phyloP scores from a whole-genome alignment of 2,888 invertebrate species.

The Carabus problematicus region DNA sequence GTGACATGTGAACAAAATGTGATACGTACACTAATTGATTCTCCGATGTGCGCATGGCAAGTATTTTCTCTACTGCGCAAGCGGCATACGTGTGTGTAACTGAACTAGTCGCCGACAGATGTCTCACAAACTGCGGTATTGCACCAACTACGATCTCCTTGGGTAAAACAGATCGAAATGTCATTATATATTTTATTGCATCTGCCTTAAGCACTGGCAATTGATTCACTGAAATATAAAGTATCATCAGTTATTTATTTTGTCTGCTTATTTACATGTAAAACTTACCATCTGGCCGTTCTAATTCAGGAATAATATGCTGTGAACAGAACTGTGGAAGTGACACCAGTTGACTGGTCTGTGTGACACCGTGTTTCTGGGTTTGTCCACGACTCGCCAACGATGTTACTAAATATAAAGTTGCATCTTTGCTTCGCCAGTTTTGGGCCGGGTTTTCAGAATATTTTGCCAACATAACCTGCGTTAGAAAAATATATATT shows the following conservation, averaged over 20 bases:
- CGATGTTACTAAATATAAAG: constrained; percentile 94
- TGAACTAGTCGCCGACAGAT: constrained; percentile 76
- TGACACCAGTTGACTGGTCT: constrained; percentile 88
- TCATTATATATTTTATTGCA: constrained; percentile 95
- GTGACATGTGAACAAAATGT: no score
- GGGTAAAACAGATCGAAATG: constrained; percentile 90
- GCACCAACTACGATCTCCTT: constrained; percentile 76
- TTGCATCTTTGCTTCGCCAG: constrained; percentile 96
- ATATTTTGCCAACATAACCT: constrained; percentile 82
- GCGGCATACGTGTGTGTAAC: constrained; percentile 97
- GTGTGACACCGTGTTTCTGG: constrained; percentile 88
- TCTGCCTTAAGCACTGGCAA: constrained; percentile 94
- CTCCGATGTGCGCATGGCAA: constrained; percentile 71
- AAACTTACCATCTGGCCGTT: constrained; percentile 70
- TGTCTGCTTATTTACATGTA: constrained; percentile 10
- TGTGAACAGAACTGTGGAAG: constrained; percentile 87
- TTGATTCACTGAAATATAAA: constrained; percentile 75
- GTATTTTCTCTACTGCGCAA: constrained; percentile 86
- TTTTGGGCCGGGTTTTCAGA: constrained; percentile 74
- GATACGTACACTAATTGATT: constrained; percentile 65
- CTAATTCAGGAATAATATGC: constrained; percentile 87
- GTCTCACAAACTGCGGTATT: constrained; percentile 80
- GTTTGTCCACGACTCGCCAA: constrained; percentile 90
- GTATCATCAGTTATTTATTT: constrained; percentile 8
- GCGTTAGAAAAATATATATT: constrained; percentile 14